phyloP scores from a whole-genome alignment of 92 coral and sea anemone genomes.

The Galaxea fascicularis region DNA sequence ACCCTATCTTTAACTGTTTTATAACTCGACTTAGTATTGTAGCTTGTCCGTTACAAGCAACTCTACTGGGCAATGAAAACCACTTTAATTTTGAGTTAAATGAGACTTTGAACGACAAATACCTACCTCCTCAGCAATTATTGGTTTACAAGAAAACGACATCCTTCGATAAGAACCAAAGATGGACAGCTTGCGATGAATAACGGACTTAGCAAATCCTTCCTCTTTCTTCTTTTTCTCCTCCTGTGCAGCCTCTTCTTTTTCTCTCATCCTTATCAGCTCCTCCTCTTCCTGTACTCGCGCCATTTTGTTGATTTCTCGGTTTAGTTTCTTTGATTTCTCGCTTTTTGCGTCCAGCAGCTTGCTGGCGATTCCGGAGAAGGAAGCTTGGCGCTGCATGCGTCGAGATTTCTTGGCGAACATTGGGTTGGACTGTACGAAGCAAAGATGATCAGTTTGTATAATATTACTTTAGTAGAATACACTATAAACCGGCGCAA shows the following conservation, averaged over 20 bases:
- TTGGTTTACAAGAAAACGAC: constrained; percentile 4
- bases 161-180: constrained; percentile 48
- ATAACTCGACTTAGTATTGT: too few species aligned
- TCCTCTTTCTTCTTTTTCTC: constrained; percentile 36
- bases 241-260: constrained; percentile 26
- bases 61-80: too few species aligned
- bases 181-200: constrained; percentile 35
- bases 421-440: constrained; percentile 38
- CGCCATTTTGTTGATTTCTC: constrained; percentile 57
- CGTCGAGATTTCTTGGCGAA: constrained; percentile 33
- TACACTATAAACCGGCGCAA: too few species aligned
- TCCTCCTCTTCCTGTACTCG: constrained; percentile 61
- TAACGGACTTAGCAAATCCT: constrained; percentile 25
- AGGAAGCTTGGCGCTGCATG: constrained; percentile 40
- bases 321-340: constrained; percentile 55
- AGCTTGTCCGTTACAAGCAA: too few species aligned
- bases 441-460: neutral
- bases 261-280: constrained; percentile 20
- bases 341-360: constrained; percentile 62
- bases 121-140: neutral
- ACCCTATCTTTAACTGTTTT: too few species aligned
- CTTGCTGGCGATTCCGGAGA: constrained; percentile 56
- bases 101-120: too few species aligned
- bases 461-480: neutral
- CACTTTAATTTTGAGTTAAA: too few species aligned